phyloP scores from a whole-genome alignment of 1,140 invertebrate genomes.

The Scaptomyza montana region DNA sequence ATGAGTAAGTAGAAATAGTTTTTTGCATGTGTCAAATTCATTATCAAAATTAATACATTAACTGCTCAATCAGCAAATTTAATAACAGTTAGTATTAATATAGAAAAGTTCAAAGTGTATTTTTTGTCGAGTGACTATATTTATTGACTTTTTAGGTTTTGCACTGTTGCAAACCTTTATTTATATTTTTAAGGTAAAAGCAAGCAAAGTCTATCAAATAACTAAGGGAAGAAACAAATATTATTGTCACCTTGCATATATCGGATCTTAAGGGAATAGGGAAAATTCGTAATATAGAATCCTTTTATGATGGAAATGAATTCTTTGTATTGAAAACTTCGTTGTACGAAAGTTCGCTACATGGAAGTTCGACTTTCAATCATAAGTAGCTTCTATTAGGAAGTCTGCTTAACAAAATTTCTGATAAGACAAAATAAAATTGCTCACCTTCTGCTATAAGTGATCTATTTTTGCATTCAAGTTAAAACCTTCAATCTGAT shows the following conservation, averaged over 20 bases:
- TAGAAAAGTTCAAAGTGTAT: background rate
- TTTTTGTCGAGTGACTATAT: background rate
- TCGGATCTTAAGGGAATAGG: no score
- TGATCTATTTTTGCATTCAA: background rate
- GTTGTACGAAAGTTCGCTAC: no score
- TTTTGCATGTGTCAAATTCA: constrained; percentile 16
- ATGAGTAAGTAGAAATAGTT: constrained; percentile 1
- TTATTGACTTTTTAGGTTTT: constrained; percentile 9
- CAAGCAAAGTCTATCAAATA: no score
- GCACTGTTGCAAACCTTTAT: no score
- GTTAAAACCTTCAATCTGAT: no score
- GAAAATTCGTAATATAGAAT: no score
- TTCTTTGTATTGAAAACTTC: no score
- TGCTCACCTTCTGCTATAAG: background rate
- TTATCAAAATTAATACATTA: background rate
- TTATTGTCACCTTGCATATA: no score
- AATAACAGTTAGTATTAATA: background rate
- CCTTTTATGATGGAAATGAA: no score
- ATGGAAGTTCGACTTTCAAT: no score
- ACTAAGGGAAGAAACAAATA: no score
- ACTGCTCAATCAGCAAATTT: constrained; percentile 19
- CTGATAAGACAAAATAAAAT: background rate
- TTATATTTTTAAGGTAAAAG: background rate
- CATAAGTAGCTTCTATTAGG: no score
- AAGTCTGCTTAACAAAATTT: background rate